Percentiles rank a stretch among this genome's conserved stretches.
phyloP scores from a whole-genome alignment of 2,888 invertebrate species.

The Harpalus rubripes region DNA sequence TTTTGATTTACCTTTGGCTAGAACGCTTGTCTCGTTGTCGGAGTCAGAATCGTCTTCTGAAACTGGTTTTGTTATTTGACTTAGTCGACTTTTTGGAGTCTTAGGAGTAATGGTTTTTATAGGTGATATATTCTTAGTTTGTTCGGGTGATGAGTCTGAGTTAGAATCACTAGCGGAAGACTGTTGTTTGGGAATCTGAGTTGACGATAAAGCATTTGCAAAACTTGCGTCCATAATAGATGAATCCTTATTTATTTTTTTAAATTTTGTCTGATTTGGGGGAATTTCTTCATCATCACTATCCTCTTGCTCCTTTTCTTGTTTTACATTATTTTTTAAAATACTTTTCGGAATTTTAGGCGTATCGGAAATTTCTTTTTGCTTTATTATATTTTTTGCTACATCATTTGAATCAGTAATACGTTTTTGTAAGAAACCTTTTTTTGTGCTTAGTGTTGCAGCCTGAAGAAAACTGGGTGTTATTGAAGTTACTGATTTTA shows the following conservation, averaged over 20 bases:
- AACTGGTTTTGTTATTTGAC: background rate
- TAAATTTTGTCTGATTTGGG: slow-evolving; percentile 36
- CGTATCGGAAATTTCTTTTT: slow-evolving; percentile 9
- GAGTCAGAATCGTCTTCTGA: background rate
- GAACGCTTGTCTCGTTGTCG: background rate
- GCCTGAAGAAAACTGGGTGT: slow-evolving; percentile 52
- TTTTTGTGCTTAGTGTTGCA: slow-evolving; percentile 58
- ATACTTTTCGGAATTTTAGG: slow-evolving; percentile 54
- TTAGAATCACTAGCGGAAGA: background rate
- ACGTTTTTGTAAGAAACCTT: slow-evolving; percentile 54
- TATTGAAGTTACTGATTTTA: slow-evolving; percentile 17
- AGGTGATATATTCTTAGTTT: slow-evolving; percentile 14
- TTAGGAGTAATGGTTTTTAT: slow-evolving; percentile 4
- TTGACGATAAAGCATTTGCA: slow-evolving; percentile 59
- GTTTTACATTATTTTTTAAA: slow-evolving; percentile 48
- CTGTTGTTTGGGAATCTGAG: slow-evolving; percentile 45
- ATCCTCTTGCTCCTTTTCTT: slow-evolving; percentile 21
- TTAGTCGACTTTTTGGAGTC: background rate
- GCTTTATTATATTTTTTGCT: slow-evolving; percentile 27
- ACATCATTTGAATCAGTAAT: slow-evolving; percentile 48
- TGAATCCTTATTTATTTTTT: slow-evolving; percentile 33
- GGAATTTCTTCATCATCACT: slow-evolving; percentile 24
- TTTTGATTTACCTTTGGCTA: slow-evolving; percentile 12
- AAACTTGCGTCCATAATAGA: slow-evolving; percentile 57
- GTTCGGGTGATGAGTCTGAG: background rate